Evolutionary conservation across 2,113 vertebrate genomes (phyloP), one percentile per base, ranked within the genome.

Genomic region (Crotalus horridus): DNA sequence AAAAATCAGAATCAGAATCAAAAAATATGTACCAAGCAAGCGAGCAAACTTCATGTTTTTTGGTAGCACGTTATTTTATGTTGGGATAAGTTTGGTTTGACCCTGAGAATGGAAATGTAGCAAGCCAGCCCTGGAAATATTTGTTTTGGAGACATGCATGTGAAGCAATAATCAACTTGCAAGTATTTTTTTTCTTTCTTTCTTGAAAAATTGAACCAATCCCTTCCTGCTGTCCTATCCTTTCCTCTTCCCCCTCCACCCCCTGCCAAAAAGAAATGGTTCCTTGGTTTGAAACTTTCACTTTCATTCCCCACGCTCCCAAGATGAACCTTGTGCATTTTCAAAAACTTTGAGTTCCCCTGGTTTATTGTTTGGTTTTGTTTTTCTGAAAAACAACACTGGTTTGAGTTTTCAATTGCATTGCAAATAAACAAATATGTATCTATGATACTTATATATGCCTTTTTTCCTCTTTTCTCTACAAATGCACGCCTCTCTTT

Each of bases 401-500:
- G 93, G 97, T 95, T 97, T 99, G 98, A 97, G 97, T 98, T 98
- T 98, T 98, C 98, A 98, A 98, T 99, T 99, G 98, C 98, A 98
- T 99, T 98, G 98, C 98, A 98, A 98, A 98, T 89, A 59, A 46
- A 55, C 85, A 15, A 58, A 33, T 88, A 54, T 29, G 24, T 43
- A 81, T 88, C 53, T 81, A 89, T 81, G 23, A 86, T 90, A 51
- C 59, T 23, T 86, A 86, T 90, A 90, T 55, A 86, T 90, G 97
- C 98, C 98, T 98, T 98, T 97, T 97, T 97, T 97, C 81, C 97
- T 97, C 97, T 97, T 98, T 98, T 98, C 98, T 98, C 97, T 99
- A 98, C 98, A 98, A 93, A 99, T 99, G 99, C 99, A 99, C 99
- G 99, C 98, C 97, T 98, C 98, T 98, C 92, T 98, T 98, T 98